phyloP scores from a whole-genome alignment of 37 sponge, comb jelly and placozoan genomes.

The Chondrosia reniformis region DNA sequence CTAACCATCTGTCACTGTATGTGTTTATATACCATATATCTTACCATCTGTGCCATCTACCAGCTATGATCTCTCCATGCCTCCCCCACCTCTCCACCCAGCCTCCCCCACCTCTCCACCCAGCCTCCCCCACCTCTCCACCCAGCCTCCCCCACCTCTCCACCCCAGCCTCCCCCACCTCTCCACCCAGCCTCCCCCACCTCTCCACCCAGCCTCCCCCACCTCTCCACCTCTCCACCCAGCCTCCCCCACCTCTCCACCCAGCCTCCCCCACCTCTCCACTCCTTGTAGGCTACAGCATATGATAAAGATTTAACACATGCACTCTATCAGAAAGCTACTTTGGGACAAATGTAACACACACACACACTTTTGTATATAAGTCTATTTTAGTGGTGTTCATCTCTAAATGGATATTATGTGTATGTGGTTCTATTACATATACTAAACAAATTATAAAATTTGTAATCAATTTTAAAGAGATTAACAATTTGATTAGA shows the following conservation, averaged over 20 bases:
- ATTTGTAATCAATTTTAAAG: no score
- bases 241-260: background rate
- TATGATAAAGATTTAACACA: constrained; percentile 46
- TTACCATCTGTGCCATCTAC: background rate
- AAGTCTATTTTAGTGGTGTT: no score
- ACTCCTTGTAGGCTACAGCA: constrained; percentile 23
- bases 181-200: background rate
- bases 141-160: no score
- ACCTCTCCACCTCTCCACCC: background rate
- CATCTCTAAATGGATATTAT: no score
- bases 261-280: background rate
- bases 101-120: no score
- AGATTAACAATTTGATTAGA: no score
- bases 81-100: no score
- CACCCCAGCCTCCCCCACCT: background rate
- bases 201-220: background rate
- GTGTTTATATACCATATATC: background rate
- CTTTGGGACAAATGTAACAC: constrained; percentile 35
- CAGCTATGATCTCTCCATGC: background rate
- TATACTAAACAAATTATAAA: no score
- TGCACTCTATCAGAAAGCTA: constrained; percentile 44
- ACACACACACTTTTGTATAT: no score
- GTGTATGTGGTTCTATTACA: no score
- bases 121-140: no score
- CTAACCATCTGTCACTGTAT: background rate